These are phyloP conservation scores for Carassius auratus DNA, from an alignment of 2,113 vertebrate species.

Conservation along the genomic window DNA sequence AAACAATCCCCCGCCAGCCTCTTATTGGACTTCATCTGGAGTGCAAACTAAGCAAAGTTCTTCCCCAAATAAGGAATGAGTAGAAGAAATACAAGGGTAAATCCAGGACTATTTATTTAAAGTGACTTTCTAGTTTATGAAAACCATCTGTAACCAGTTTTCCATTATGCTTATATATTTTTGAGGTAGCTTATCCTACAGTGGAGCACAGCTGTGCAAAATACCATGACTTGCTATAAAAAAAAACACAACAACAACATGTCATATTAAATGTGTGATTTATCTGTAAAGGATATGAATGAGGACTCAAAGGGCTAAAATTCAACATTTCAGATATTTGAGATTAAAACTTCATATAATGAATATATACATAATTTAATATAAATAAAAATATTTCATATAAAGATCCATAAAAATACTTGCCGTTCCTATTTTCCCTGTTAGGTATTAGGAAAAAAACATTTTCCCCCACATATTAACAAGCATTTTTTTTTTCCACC, in stretches of 20 bases:
- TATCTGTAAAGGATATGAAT: slow-evolving; percentile 15
- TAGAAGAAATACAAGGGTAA: slow-evolving; percentile 71
- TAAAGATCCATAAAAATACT: background rate
- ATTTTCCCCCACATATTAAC: background rate
- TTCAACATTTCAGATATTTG: background rate
- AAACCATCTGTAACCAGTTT: slow-evolving; percentile 64
- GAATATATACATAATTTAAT: no score
- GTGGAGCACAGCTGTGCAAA: slow-evolving; percentile 62
- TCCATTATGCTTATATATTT: slow-evolving; percentile 55
- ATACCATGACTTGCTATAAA: slow-evolving; percentile 32
- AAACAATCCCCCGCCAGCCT: slow-evolving; percentile 66
- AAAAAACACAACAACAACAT: slow-evolving; percentile 41
- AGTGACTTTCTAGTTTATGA: slow-evolving; percentile 68
- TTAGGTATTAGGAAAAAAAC: background rate
- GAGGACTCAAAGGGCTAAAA: slow-evolving; percentile 31
- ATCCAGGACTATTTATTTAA: slow-evolving; percentile 71
- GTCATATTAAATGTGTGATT: slow-evolving; percentile 9
- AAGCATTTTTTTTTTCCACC: background rate
- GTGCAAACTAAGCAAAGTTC: slow-evolving; percentile 63
- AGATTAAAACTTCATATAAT: slow-evolving; percentile 29
- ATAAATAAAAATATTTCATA: background rate
- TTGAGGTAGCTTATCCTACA: slow-evolving; percentile 25
- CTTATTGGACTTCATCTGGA: slow-evolving; percentile 57
- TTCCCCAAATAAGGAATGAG: slow-evolving; percentile 75
- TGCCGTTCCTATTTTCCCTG: background rate